Conservation (phyloP, 2,797 vertebrate genomes). For the Mus caroli region DNA sequence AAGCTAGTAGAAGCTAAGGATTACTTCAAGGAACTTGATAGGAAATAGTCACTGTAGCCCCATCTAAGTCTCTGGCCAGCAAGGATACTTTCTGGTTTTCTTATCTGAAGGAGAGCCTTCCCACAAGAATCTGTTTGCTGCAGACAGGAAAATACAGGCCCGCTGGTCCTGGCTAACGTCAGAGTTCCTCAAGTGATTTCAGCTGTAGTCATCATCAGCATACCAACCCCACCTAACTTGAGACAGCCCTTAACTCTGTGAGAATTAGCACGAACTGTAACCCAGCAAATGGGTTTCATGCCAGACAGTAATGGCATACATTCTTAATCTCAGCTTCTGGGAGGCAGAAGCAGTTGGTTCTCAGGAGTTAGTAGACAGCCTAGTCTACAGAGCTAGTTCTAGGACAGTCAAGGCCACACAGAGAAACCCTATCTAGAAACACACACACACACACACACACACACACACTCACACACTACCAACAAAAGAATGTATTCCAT, state of each 20-base stretch:
- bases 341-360: neutral
- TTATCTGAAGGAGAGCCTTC: neutral
- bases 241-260: neutral
- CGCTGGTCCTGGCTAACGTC: neutral
- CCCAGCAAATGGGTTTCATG: neutral
- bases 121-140: neutral
- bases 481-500: neutral
- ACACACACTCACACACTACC: too few species aligned
- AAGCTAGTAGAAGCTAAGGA: neutral
- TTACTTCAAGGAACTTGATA: neutral
- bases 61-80: neutral
- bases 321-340: neutral
- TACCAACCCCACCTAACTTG: neutral
- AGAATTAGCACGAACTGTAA: neutral
- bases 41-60: neutral
- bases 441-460: too few species aligned
- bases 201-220: neutral
- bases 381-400: neutral
- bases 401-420: neutral
- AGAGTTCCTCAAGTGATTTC: neutral
- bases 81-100: neutral
- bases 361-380: neutral
- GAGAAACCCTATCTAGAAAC: neutral
- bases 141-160: neutral
- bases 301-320: neutral